Conservation (phyloP, 2,888 invertebrate species). For the Harpalus rufipes region DNA sequence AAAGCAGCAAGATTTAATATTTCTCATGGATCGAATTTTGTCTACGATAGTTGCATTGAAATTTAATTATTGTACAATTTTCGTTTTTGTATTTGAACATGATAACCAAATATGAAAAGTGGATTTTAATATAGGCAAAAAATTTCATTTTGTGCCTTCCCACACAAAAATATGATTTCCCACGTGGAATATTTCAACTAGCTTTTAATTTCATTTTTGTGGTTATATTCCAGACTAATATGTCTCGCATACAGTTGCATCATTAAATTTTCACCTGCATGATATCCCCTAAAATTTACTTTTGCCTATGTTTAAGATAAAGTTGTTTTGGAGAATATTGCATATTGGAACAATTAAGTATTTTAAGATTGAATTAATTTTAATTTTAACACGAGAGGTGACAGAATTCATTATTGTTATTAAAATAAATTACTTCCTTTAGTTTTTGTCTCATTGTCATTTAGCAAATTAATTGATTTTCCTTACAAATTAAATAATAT, state of each 20-base stretch:
- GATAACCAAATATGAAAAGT: no score
- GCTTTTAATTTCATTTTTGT: background rate
- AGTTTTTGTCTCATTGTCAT: background rate
- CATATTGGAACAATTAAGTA: no score
- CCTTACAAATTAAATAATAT: background rate
- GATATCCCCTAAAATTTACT: background rate
- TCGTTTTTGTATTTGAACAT: no score
- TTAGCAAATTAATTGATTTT: constrained; percentile 7
- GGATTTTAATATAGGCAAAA: background rate
- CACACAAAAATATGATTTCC: background rate
- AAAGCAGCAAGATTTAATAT: no score
- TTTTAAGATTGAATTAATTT: background rate
- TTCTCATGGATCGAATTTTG: no score
- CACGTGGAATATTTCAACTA: background rate
- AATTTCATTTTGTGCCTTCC: background rate
- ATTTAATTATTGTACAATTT: no score
- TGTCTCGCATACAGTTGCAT: background rate
- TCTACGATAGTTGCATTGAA: no score
- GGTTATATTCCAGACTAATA: background rate
- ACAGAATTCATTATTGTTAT: constrained; percentile 21
- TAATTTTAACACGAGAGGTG: constrained; percentile 16
- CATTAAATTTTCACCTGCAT: background rate
- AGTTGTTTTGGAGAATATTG: no score
- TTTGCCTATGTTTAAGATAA: no score
- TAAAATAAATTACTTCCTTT: constrained; percentile 41